Conservation (phyloP, 2,113 vertebrate species). For the Tetrax tetrax region DNA sequence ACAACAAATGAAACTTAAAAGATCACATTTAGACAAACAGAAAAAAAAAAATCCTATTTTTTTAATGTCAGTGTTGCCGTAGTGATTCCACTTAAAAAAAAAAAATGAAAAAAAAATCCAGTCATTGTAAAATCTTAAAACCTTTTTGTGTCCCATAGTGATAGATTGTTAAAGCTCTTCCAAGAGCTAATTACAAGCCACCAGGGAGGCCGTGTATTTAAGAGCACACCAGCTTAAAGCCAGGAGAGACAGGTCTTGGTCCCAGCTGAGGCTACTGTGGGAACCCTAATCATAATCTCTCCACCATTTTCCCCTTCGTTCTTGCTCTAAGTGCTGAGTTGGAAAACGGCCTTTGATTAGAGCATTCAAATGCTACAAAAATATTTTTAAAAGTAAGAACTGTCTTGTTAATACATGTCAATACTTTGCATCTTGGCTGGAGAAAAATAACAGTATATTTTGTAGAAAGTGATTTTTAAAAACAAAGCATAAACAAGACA, state of each 20-base stretch:
- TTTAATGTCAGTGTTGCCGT: background rate
- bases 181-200: background rate
- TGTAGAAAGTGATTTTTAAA: background rate
- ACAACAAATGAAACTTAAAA: background rate
- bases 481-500: slow-evolving; percentile 3
- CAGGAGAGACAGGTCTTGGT: background rate
- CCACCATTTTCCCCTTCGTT: background rate
- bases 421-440: background rate
- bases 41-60: background rate
- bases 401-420: background rate
- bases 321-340: background rate
- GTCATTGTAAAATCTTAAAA: background rate
- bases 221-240: background rate
- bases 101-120: background rate
- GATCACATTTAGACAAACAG: background rate
- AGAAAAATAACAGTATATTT: background rate
- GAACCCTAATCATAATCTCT: background rate
- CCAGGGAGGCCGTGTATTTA: background rate
- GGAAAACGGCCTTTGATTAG: background rate
- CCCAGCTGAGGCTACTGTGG: background rate
- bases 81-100: background rate
- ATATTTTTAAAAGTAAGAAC: background rate
- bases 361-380: background rate
- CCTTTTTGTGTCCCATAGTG: background rate
- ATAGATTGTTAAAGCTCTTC: background rate